Conservation (phyloP, 1,140 invertebrate species). For the Littorina saxatilis region DNA sequence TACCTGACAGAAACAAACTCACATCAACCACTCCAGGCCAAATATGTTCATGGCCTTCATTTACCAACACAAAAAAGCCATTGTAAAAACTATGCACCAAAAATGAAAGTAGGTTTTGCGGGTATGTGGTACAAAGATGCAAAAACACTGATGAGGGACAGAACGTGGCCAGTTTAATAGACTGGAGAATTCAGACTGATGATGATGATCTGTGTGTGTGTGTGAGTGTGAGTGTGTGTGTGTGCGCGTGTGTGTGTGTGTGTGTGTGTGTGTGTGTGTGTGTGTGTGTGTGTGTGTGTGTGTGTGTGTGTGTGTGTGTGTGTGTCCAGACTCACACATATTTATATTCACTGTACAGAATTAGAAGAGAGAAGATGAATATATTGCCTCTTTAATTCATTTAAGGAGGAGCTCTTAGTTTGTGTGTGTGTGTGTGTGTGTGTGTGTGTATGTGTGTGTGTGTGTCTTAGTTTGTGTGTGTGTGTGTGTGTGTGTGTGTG, state of each 20-base stretch:
- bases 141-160: too few species aligned
- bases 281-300: constrained; percentile 12
- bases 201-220: not conserved
- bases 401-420: too few species aligned
- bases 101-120: not conserved
- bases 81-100: not conserved
- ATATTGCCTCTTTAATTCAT: not conserved
- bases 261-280: not conserved
- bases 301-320: constrained; percentile 13
- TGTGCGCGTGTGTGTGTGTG: not conserved
- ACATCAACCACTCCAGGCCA: too few species aligned
- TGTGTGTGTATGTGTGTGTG: constrained; percentile 13
- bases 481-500: too few species aligned
- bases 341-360: not conserved
- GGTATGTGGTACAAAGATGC: not conserved
- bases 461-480: too few species aligned
- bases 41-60: not conserved
- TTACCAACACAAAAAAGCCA: not conserved
- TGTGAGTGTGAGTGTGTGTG: not conserved
- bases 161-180: too few species aligned
- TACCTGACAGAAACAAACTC: too few species aligned
- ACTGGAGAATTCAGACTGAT: not conserved
- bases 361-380: constrained; percentile 7
- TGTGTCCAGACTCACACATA: not conserved
- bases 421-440: not conserved